These are phyloP conservation scores for Nothoprocta pentlandii DNA, from an alignment of 2,113 vertebrate species.

Conservation along the genomic window DNA sequence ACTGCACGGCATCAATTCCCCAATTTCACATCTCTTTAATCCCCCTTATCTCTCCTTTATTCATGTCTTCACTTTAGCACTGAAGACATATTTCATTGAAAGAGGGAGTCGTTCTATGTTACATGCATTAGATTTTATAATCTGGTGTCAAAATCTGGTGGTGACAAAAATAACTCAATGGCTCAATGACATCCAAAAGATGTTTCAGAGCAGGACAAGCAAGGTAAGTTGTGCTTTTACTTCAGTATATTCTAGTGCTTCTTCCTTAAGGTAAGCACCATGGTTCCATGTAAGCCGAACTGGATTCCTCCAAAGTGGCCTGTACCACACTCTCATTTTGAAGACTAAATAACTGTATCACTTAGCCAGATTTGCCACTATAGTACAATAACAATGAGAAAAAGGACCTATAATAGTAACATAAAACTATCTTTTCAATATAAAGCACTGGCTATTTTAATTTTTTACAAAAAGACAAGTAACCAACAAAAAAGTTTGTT, in stretches of 20 bases:
- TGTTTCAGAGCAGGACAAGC: neutral
- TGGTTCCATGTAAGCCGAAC: neutral
- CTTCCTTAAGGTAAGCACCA: neutral
- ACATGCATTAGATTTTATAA: neutral
- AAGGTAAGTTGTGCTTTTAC: neutral
- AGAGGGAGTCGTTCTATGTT: neutral
- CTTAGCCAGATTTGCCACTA: neutral
- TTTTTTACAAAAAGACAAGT: neutral
- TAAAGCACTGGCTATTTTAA: neutral
- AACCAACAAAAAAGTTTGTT: neutral
- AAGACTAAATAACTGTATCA: neutral
- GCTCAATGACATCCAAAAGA: neutral
- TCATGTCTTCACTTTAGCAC: neutral
- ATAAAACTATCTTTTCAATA: neutral
- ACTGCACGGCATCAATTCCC: neutral
- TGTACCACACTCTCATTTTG: neutral
- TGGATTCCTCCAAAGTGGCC: neutral
- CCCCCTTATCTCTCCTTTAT: neutral
- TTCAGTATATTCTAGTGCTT: neutral
- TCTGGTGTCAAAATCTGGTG: neutral
- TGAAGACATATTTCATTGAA: neutral
- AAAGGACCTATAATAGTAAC: neutral
- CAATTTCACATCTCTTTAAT: neutral
- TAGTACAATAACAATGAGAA: neutral
- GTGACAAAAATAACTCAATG: neutral